Evolutionary conservation across 2,113 vertebrate genomes (phyloP), one percentile per base, ranked within the genome.

Genomic region (Notarius lentiginosus): DNA sequence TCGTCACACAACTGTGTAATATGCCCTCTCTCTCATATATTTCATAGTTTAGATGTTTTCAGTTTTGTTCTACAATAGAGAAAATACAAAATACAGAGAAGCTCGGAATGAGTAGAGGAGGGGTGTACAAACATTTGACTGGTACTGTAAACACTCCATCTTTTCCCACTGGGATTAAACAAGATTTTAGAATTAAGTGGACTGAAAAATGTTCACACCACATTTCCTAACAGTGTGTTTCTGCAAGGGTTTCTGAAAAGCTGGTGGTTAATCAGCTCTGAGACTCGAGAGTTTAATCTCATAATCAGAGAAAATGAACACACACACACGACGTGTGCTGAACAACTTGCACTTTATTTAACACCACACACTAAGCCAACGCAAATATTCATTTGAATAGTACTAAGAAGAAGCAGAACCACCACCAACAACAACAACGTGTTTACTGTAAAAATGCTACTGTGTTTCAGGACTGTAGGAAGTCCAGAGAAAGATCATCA

Each of bases 161-260:
- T 56, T 79, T 79, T 79, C 76, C 76, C 76, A 79, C 76, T 56
- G 76, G 17, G 76, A 55, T 79, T 79, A 56, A 56, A 18, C 22
- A 55, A 17, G 24, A n/a, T n/a, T 77, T 77, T 53, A 49, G 22
- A 77, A 17, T 53, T 27, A 55, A 17, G 47, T 2, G 1, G 11
- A 27, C 15, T 86, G 22, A 34, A 12, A 85, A n/a, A 7, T 41
- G 51, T 83, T 58, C 61, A 76, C 86, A 58, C 51, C n/a, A 70
- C 9, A 20, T 70, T 84, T 34, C 18, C 15, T 55, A 81, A 79
- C 20, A 51, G 17, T 61, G 60, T n/a, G 15, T 61, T 87, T 53
- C 61, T 24, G 75, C 4, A 58, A 47, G 7, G 49, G 60, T n/a
- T n/a, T 89, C 9, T 83, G 58, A 8, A 60, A 41, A 11, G 27